These are phyloP conservation scores for Stegana nigrithorax DNA, from an alignment of 2,888 invertebrate genomes.

Conservation along the genomic window DNA sequence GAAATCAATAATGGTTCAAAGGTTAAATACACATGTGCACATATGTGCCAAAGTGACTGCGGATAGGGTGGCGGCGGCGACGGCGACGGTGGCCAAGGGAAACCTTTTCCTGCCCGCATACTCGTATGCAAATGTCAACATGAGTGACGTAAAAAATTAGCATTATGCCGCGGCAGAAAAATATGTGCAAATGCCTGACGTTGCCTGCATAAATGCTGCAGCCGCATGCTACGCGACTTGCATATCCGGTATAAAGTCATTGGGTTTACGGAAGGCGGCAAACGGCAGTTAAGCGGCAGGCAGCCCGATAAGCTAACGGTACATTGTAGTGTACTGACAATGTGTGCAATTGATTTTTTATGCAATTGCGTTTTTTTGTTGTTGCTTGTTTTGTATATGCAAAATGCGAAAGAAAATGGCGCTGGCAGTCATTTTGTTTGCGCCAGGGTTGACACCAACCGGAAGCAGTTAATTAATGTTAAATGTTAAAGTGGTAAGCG, in stretches of 20 bases:
- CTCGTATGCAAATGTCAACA: slow-evolving; percentile 16
- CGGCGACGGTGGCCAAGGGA: too few relatives aligned
- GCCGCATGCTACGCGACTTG: neutral
- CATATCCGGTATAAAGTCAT: slow-evolving; percentile 14
- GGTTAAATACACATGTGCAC: slow-evolving; percentile 17
- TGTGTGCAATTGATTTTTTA: neutral
- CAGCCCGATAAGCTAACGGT: too few relatives aligned
- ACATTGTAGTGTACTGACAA: neutral
- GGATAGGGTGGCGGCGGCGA: too few relatives aligned
- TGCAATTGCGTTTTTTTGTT: too few relatives aligned
- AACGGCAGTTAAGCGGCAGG: too few relatives aligned
- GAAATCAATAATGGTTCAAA: slow-evolving; percentile 41
- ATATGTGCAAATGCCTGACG: neutral
- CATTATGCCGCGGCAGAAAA: too few relatives aligned
- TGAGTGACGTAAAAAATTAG: too few relatives aligned
- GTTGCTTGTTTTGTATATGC: too few relatives aligned
- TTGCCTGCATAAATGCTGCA: neutral
- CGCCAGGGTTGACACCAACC: slow-evolving; percentile 4
- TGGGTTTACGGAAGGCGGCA: neutral
- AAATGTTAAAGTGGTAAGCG: neutral
- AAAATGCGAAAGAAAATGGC: slow-evolving; percentile 6
- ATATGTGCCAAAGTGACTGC: too few relatives aligned
- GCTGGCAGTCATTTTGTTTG: neutral
- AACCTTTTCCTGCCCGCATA: too few relatives aligned
- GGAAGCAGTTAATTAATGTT: slow-evolving; percentile 18